A percentile compares a stretch with the other conserved stretches of the same genome.
These are phyloP conservation scores for Lepidurus couesii DNA, from an alignment of 1,140 invertebrate genomes.

Conservation along the genomic window DNA sequence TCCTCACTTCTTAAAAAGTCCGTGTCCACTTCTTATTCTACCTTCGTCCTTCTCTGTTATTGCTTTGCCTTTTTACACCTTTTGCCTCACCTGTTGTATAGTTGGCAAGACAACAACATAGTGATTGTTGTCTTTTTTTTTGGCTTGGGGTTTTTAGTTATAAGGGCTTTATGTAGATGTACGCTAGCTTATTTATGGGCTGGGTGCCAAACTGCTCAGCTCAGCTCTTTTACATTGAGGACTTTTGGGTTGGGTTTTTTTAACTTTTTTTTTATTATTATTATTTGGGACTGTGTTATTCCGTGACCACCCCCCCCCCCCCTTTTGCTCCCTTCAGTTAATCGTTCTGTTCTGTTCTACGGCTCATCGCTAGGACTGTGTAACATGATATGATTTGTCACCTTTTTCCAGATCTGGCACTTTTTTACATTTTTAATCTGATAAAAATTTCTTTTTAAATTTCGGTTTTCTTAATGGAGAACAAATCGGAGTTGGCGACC, in stretches of 20 bases:
- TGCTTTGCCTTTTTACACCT: constrained; percentile 14
- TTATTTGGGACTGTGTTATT: no score
- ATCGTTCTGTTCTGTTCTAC: not conserved
- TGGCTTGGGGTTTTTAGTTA: not conserved
- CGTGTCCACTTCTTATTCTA: not conserved
- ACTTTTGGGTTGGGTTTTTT: not conserved
- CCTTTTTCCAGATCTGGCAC: no score
- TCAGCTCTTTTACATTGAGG: not conserved
- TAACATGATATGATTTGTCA: no score
- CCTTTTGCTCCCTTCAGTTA: not conserved
- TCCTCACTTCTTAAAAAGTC: not conserved
- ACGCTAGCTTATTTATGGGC: constrained; percentile 9
- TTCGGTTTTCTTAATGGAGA: no score
- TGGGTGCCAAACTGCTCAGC: not conserved
- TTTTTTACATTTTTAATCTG: no score
- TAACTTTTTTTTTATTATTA: not conserved
- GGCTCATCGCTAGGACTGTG: no score
- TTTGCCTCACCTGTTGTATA: constrained; percentile 18
- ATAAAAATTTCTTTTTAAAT: no score
- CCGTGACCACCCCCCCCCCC: no score
- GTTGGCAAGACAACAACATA: constrained; percentile 14
- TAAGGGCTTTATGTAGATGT: constrained; percentile 5
- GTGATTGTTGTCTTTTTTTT: not conserved
- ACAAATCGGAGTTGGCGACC: no score
- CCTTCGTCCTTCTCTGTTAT: constrained; percentile 11